Conservation (phyloP, 1,140 invertebrate genomes). For the Ostrea denselamellosa region DNA sequence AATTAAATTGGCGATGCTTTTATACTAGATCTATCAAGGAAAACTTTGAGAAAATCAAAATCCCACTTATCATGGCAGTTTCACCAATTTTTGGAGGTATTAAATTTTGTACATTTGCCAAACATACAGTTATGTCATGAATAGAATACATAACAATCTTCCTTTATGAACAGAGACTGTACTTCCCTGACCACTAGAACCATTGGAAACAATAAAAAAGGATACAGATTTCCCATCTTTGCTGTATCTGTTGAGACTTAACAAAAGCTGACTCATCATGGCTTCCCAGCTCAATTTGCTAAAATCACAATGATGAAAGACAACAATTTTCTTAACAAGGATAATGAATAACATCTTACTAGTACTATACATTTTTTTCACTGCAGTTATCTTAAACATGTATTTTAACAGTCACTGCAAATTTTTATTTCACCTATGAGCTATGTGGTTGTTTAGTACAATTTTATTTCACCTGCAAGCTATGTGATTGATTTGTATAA, state of each 20-base stretch:
- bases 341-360: background rate
- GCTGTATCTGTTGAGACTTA: conserved; percentile 58
- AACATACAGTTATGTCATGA: no score
- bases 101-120: background rate
- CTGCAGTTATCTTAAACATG: no score
- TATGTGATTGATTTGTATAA: conserved; percentile 66
- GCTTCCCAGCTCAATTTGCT: conserved; percentile 66
- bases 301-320: conserved; percentile 15
- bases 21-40: conserved; percentile 57
- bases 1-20: conserved; percentile 64
- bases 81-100: background rate
- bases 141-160: no score
- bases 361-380: no score
- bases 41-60: no score
- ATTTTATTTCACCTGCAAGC: conserved; percentile 67
- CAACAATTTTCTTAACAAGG: background rate
- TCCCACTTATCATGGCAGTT: no score
- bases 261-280: conserved; percentile 54
- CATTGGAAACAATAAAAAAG: conserved; percentile 46
- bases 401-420: no score
- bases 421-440: background rate
- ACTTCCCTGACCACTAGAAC: no score
- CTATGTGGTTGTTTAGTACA: no score
- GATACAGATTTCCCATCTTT: conserved; percentile 66
- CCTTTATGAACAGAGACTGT: no score